Evolutionary conservation across 1,140 invertebrate species (phyloP), one percentile per base, ranked within the genome.

Genomic region (Maconellicoccus hirsutus): DNA sequence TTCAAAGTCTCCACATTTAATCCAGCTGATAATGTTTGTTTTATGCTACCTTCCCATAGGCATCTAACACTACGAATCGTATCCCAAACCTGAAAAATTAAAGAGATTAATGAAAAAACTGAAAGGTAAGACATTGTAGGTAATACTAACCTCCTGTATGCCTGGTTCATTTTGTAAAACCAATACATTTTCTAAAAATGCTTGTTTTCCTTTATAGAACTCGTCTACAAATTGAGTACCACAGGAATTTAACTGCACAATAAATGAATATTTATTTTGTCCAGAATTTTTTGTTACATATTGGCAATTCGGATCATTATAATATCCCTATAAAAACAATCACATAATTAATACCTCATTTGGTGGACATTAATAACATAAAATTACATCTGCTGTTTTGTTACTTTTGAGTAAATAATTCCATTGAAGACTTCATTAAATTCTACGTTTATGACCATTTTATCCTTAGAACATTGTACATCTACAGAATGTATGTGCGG

Each of bases 151-250:
- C 81, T 91, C 89, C 79, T 90, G 88, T 74, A 90, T 89, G 6
- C 89, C 89, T 1, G 85, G 84, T 77, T 92, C 89, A 75, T 91
- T 90, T 77, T 86, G 90, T 1, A 92, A 78, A 26, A 93, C 89
- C 7, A 93, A 77, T 4, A 90, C 86, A 75, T 91, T 91, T 77
- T 93, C 89, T 70, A 93, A 79, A 75, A 91, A 92, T 0, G 89
- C 88, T 75, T 89, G 85, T 14, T 87, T 88, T 21, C 82, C 83
- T 76, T 86, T 82, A 12, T 86, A 87, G 73, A 90, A 89, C 70
- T 87, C 86, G 75, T 90, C 90, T 75, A 91, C 85, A 76, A 90
- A 91, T 78, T 89, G 86, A 0, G 89, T 90, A 25, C 90, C 91
- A 75, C 91, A 93, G 10, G 85, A 86, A 71, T 91, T 86, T n/a